Percentiles rank a stretch among this genome's conserved stretches.
Evolutionary conservation across 2,113 vertebrate genomes (phyloP).

Genomic region (Cyprinus carpio): DNA sequence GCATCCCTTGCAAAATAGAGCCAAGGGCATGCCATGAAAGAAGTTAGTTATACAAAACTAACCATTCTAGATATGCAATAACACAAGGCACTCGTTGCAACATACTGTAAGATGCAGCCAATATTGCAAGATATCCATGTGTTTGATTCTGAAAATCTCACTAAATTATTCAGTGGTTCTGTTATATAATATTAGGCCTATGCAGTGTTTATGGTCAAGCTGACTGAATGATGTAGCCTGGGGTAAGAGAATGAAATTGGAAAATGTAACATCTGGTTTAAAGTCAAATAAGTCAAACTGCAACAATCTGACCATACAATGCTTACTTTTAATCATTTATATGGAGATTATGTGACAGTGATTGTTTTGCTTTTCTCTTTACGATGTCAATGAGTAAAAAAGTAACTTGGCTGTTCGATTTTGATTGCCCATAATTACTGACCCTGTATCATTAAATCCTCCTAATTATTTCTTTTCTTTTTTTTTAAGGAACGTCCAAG

Average conservation of each 20-base stretch:
- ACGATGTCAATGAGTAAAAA: conserved; percentile 17
- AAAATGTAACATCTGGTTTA: not conserved
- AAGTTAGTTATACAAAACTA: not conserved
- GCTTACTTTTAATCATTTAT: not conserved
- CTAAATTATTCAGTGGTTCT: not conserved
- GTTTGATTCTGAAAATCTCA: not conserved
- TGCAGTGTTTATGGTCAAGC: not conserved
- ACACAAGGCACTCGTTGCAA: too few species aligned
- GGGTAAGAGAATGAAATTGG: not conserved
- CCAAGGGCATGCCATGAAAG: not conserved
- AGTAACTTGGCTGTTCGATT: conserved; percentile 10
- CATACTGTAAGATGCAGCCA: not conserved
- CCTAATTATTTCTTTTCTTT: conserved; percentile 28
- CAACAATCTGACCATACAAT: not conserved
- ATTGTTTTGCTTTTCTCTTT: conserved; percentile 3
- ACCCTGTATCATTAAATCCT: conserved; percentile 33
- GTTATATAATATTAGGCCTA: not conserved
- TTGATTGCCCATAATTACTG: conserved; percentile 51
- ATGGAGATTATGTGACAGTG: not conserved
- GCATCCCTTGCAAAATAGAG: not conserved
- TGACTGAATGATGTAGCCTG: conserved; percentile 8
- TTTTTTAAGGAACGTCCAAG: conserved; percentile 10
- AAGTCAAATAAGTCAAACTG: not conserved
- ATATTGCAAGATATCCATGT: not conserved
- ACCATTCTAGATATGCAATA: not conserved